Conservation (phyloP, 2,113 vertebrate species). For the Leiothrix lutea region DNA sequence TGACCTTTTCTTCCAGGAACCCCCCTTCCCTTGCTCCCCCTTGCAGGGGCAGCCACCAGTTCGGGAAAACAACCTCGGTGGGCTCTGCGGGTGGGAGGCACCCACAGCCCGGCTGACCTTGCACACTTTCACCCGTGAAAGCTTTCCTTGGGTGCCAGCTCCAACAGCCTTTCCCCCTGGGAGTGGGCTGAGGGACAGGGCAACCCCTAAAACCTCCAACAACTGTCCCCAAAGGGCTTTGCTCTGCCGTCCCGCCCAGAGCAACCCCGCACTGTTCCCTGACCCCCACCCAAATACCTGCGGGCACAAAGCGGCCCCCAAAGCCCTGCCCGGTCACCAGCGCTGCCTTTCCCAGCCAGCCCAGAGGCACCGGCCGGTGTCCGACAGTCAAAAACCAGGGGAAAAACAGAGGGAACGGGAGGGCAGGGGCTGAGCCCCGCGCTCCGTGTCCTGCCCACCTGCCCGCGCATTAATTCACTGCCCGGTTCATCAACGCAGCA, state of each 20-base stretch:
- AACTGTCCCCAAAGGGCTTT: neutral
- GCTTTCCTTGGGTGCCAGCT: neutral
- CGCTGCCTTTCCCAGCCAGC: neutral
- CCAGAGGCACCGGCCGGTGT: neutral
- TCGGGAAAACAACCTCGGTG: fast-evolving
- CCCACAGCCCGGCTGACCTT: fast-evolving
- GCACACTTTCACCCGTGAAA: fast-evolving
- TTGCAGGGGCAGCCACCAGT: neutral
- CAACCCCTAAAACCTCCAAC: neutral
- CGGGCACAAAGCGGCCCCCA: neutral
- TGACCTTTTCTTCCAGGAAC: neutral
- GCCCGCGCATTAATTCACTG: neutral
- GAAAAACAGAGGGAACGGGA: neutral
- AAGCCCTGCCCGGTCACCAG: neutral
- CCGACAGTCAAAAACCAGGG: neutral
- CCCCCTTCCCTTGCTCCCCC: neutral
- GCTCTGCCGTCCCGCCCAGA: fast-evolving
- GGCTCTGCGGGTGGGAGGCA: fast-evolving
- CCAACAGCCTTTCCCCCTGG: neutral
- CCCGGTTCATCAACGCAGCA: neutral
- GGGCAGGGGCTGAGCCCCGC: neutral
- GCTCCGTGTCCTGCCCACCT: neutral
- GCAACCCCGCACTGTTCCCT: neutral
- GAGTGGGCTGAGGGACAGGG: fast-evolving
- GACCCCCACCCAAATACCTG: neutral